Evolutionary conservation across 2,888 invertebrate genomes (phyloP).

Genomic region (Agrenia bidenticulata): DNA sequence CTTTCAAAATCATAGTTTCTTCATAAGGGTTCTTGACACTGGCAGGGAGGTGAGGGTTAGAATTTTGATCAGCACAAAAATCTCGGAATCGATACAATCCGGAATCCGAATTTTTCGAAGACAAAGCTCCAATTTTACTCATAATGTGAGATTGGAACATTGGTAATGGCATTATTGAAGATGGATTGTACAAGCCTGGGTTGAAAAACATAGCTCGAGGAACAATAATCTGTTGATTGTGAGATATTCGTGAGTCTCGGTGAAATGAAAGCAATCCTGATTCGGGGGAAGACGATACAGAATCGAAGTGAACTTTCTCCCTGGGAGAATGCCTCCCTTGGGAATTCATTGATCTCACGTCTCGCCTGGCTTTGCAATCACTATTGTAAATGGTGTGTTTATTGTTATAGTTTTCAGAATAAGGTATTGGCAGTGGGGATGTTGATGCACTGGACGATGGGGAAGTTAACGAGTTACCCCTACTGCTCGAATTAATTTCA

Average conservation of each 20-base stretch:
- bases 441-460: no score
- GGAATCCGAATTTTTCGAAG: not conserved
- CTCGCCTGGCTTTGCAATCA: no score
- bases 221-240: slow-evolving; percentile 9
- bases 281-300: slow-evolving; percentile 11
- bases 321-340: no score
- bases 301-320: not conserved
- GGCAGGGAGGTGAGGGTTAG: not conserved
- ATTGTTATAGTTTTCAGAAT: no score
- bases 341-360: no score
- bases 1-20: not conserved
- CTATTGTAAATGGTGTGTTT: no score
- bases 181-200: slow-evolving; percentile 11
- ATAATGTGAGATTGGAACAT: slow-evolving; percentile 19
- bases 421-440: no score
- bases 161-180: not conserved
- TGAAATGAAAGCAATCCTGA: no score
- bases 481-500: not conserved
- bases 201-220: slow-evolving; percentile 41
- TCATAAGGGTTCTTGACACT: not conserved
- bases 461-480: no score
- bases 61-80: not conserved
- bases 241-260: no score
- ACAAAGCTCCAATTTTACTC: slow-evolving; percentile 12
- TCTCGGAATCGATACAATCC: not conserved